These are phyloP conservation scores for Hyposoter didymator DNA, from an alignment of 2,888 invertebrate species.

Conservation along the genomic window DNA sequence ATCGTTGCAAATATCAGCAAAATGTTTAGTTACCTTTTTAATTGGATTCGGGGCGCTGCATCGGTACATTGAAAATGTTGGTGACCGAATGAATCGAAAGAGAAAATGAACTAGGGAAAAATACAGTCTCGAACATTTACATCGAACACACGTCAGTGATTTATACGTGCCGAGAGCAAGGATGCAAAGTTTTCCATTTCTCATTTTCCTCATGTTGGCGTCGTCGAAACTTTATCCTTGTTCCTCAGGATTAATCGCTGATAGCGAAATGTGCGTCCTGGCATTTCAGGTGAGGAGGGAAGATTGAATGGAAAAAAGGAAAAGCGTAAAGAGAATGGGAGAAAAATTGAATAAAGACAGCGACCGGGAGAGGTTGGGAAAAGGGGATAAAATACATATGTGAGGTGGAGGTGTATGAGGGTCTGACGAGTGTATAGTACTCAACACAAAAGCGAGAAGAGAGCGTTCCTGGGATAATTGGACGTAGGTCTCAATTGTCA, in stretches of 20 bases:
- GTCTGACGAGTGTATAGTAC: conserved; percentile 22
- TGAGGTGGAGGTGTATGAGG: conserved; percentile 19
- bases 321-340: conserved; percentile 11
- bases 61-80: background rate
- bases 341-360: background rate
- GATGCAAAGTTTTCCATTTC: conserved; percentile 52
- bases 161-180: conserved; percentile 38
- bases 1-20: background rate
- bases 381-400: background rate
- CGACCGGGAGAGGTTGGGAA: background rate
- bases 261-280: conserved; percentile 39
- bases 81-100: background rate
- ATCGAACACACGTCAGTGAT: background rate
- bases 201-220: conserved; percentile 19
- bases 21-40: background rate
- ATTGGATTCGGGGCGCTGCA: background rate
- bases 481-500: conserved; percentile 38
- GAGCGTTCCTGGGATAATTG: conserved; percentile 27
- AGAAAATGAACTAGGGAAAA: background rate
- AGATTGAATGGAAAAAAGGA: conserved; percentile 37
- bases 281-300: conserved; percentile 59
- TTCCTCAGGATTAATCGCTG: conserved; percentile 51
- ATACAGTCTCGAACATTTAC: background rate
- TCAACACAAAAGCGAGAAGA: background rate
- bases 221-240: conserved; percentile 1